Base-by-base conservation (phyloP, 2,113 vertebrate species). In the Australoheros scitulus region DNA sequence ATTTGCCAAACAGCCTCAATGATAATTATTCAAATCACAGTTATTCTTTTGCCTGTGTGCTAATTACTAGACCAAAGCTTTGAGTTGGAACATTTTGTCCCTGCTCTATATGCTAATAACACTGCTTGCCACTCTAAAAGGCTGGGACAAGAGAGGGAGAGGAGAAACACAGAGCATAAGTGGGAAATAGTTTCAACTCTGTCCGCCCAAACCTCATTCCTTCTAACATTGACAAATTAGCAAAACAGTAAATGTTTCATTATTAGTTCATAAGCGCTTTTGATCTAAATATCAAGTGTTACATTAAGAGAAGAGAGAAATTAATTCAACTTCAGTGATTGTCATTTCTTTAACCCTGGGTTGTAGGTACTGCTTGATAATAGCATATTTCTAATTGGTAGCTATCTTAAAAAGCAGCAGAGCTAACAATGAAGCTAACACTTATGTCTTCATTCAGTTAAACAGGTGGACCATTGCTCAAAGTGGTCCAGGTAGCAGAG, bases 71-170 rank as follows among this genome's bases (percentile, higher is more conserved):
- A 94, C 89, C 88, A 94, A 93, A 94, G 93, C 92, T 92, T 81
- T 76, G 87, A 91, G 83, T 91, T 89, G 76, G 86, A 91, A 81
- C 85, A 89, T 84, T 92, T 85, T 84, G 64, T 85, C 91, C 89
- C 92, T 90, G 90, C 92, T 93, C 87, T 95, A 94, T 94, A 93
- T 94, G 93, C 88, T 93, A 94, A 94, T 94, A 93, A 91, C 86
- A 86, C 79, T 36, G 56, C 81, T 86, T 85, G 79, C 81, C 88
- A 92, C 87, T 91, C 87, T 87, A 86, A 83, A 86, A 78, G 87
- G 88, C 68, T 80, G 75, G 80, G 65, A 88, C 79, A 89, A 83
- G 14, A 84, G 72, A 63, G 84, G 85, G 58, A 82, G 68, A 52
- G 64, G 72, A 83, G 80, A 76, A 58, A 86, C 85, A 85, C 81